Conservation (phyloP, 2,797 vertebrate genomes). For the Aythya fuligula region DNA sequence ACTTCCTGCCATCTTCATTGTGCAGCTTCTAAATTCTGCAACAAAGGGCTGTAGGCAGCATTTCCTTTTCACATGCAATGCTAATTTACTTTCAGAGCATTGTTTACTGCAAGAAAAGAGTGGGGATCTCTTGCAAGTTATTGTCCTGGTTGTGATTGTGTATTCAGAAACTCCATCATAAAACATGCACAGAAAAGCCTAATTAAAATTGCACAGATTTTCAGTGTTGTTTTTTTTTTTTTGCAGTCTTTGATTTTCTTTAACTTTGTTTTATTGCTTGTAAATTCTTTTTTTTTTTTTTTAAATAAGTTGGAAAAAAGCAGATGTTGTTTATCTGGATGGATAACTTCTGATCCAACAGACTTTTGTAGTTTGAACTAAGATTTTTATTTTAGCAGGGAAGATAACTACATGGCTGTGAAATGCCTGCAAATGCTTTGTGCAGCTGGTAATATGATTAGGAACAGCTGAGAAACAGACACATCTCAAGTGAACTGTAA, state of each 20-base stretch:
- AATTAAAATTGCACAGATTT: conserved; percentile 2
- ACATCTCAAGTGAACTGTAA: not conserved
- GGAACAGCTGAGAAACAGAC: not conserved
- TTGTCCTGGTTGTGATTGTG: not conserved
- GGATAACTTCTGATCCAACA: conserved; percentile 12
- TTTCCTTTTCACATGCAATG: not conserved
- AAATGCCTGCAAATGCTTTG: not conserved
- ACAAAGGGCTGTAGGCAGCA: not conserved
- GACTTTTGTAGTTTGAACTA: not conserved
- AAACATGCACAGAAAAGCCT: not conserved
- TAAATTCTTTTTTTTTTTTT: not conserved
- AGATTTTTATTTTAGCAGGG: not conserved
- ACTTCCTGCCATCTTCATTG: not conserved
- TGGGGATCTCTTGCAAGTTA: not conserved
- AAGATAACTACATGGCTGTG: not conserved
- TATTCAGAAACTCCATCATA: conserved; percentile 15
- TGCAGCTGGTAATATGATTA: not conserved
- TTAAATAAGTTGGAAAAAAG: not conserved
- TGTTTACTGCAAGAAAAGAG: not conserved
- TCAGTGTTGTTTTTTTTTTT: not conserved
- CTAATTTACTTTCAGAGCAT: not conserved
- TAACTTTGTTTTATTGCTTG: conserved; percentile 19
- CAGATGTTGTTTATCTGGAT: conserved; percentile 48
- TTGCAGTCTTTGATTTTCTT: not conserved
- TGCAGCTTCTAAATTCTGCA: not conserved